Evolutionary conservation across 2,113 vertebrate genomes (phyloP).

Genomic region (Cinclus cinclus): DNA sequence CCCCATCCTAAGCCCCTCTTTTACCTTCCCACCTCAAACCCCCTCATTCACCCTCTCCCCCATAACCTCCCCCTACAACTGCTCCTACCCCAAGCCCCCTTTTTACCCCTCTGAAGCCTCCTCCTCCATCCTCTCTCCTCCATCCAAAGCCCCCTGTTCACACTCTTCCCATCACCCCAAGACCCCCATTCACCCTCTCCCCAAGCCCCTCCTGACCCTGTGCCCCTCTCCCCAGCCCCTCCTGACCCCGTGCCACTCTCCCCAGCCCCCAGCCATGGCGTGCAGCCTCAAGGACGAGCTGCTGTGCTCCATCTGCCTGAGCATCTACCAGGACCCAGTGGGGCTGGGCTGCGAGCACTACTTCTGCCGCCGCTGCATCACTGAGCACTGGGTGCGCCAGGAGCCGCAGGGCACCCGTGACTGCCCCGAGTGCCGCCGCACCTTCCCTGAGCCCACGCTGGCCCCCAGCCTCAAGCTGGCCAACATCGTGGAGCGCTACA

Average conservation of each 20-base stretch:
- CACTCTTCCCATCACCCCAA: not conserved
- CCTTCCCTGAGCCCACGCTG: slow-evolving; percentile 88
- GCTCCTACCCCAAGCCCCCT: no score
- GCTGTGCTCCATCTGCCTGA: slow-evolving; percentile 97
- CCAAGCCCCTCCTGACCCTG: not conserved
- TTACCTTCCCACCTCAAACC: no score
- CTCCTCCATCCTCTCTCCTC: no score
- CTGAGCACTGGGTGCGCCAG: slow-evolving; percentile 94
- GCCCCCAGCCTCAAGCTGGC: slow-evolving; percentile 96
- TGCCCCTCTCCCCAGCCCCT: not conserved
- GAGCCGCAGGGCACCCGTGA: slow-evolving; percentile 87
- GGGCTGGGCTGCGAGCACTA: slow-evolving; percentile 97
- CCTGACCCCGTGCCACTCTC: not conserved
- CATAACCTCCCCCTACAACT: no score
- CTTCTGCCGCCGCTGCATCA: slow-evolving; percentile 97
- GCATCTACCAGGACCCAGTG: slow-evolving; percentile 97
- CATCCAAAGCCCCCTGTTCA: not conserved
- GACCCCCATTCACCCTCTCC: not conserved
- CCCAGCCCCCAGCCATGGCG: slow-evolving; percentile 76
- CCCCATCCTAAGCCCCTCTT: no score
- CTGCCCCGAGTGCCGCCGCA: slow-evolving; percentile 94
- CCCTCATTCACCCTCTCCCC: no score
- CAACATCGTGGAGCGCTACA: slow-evolving; percentile 97
- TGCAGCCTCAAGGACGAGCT: slow-evolving; percentile 98
- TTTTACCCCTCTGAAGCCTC: no score